These are phyloP conservation scores for Calephelis perditalis DNA, from an alignment of 2,888 invertebrate species.

Conservation along the genomic window DNA sequence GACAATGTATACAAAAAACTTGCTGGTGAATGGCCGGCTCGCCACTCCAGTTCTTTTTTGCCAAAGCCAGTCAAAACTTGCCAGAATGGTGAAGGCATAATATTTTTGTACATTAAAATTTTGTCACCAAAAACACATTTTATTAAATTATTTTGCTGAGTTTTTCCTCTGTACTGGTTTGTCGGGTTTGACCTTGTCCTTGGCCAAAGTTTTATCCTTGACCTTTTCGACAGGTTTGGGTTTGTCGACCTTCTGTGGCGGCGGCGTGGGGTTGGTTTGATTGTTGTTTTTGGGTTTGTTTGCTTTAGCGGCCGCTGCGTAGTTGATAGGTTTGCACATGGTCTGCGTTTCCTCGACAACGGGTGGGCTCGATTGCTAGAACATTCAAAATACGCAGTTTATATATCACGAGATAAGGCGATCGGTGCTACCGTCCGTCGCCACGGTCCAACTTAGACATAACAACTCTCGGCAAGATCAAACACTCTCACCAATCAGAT, in stretches of 20 bases:
- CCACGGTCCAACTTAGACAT: no score
- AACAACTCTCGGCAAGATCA: no score
- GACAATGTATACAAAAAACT: neutral
- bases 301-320: constrained; percentile 68
- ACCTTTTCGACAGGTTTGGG: constrained; percentile 24
- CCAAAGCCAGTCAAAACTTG: constrained; percentile 8
- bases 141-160: constrained; percentile 49
- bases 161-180: constrained; percentile 49
- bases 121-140: constrained; percentile 16
- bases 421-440: no score
- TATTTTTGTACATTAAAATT: constrained; percentile 29
- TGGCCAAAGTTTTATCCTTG: constrained; percentile 28
- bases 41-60: neutral
- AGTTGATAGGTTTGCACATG: constrained; percentile 64
- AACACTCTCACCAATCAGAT: no score
- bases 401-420: no score
- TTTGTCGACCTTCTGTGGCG: constrained; percentile 34
- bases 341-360: constrained; percentile 35
- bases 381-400: neutral
- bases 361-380: constrained; percentile 29
- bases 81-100: constrained; percentile 9
- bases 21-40: neutral
- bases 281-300: constrained; percentile 56
- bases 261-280: constrained; percentile 34
- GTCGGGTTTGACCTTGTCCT: constrained; percentile 31